Evolutionary conservation across 2,888 invertebrate species (phyloP).

Genomic region (Griposia aprilina): DNA sequence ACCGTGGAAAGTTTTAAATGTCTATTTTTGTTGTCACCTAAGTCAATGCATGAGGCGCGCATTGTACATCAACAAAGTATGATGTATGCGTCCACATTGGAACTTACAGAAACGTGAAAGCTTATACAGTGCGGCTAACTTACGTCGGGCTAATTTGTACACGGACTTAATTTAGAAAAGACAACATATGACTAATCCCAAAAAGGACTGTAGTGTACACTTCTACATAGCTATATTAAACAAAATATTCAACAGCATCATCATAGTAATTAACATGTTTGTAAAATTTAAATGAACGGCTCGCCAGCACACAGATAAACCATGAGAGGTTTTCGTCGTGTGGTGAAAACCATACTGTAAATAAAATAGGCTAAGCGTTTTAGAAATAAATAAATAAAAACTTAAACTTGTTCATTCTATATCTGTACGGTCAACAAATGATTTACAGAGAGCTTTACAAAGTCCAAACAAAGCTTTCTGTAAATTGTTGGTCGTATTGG

Average conservation of each 20-base stretch:
- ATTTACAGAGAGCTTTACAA: conserved; percentile 3
- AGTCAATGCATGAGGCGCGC: background rate
- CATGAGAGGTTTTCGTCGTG: background rate
- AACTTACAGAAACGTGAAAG: background rate
- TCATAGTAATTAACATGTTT: background rate
- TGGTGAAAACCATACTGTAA: background rate
- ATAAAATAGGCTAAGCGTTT: background rate
- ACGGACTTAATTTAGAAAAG: background rate
- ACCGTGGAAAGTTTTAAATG: conserved; percentile 16
- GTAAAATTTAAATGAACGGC: background rate
- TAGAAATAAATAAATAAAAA: background rate
- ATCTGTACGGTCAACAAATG: background rate
- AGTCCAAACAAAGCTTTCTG: background rate
- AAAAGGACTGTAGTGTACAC: background rate
- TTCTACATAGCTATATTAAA: background rate
- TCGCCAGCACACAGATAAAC: background rate
- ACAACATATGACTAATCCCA: background rate
- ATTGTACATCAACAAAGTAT: conserved; percentile 7
- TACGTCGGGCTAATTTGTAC: background rate
- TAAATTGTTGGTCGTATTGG: background rate
- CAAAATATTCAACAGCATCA: background rate
- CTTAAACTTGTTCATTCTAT: background rate
- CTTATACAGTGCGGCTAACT: background rate
- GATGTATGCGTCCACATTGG: background rate
- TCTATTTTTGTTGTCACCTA: background rate